A percentile compares a stretch with the other conserved stretches of the same genome.
Evolutionary conservation across 2,113 vertebrate genomes (phyloP).

Genomic region (Sorex araneus): DNA sequence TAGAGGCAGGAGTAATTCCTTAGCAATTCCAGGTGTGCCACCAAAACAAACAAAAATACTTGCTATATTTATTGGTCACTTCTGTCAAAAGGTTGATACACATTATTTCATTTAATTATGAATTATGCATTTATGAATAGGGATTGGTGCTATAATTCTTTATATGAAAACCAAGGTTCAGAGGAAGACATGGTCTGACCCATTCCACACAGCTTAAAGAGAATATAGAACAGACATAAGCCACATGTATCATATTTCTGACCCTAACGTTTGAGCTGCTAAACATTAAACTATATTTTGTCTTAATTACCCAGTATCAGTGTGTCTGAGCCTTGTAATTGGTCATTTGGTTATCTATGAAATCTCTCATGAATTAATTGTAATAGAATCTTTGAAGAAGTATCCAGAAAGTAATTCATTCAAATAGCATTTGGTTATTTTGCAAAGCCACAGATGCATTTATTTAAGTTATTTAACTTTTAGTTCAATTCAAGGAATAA

Average conservation of each 20-base stretch:
- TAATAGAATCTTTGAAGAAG: not conserved
- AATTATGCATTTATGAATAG: not conserved
- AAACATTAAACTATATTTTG: not conserved
- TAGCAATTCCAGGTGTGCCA: no score
- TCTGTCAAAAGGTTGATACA: not conserved
- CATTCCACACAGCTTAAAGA: not conserved
- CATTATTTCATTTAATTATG: conserved; percentile 36
- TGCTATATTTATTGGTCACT: not conserved
- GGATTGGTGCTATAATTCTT: not conserved
- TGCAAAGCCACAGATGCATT: not conserved
- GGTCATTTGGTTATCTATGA: not conserved
- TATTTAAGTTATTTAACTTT: not conserved
- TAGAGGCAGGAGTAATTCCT: no score
- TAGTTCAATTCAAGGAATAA: conserved; percentile 52
- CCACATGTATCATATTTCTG: not conserved
- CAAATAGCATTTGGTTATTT: not conserved
- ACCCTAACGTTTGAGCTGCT: not conserved
- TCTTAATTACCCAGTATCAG: not conserved
- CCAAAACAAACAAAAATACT: no score
- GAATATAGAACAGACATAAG: not conserved
- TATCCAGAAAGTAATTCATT: not conserved
- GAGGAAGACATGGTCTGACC: not conserved
- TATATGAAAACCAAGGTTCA: not conserved
- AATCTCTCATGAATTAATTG: not conserved
- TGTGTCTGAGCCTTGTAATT: not conserved